These are phyloP conservation scores for Dysdera silvatica DNA, from an alignment of 1,140 invertebrate species.

Conservation along the genomic window DNA sequence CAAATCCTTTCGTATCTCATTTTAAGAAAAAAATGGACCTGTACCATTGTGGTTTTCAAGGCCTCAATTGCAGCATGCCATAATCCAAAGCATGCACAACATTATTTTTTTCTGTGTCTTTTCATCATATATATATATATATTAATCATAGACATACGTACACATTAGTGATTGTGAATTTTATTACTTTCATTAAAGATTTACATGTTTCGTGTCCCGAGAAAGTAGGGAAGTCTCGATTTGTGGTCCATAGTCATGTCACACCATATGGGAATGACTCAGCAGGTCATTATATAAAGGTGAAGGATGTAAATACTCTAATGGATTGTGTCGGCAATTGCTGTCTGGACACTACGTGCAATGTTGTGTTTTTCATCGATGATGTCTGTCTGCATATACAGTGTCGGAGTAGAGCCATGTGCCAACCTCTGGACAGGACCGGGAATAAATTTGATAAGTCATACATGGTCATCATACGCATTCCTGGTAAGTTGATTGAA, in stretches of 20 bases:
- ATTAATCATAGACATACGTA: no score
- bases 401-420: conserved; percentile 60
- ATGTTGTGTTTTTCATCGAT: conserved; percentile 69
- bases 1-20: no score
- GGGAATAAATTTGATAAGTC: conserved; percentile 50
- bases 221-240: no score
- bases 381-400: conserved; percentile 56
- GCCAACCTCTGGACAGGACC: conserved; percentile 55
- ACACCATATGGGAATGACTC: conserved; percentile 19
- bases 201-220: no score
- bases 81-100: no score
- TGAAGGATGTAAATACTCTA: conserved; percentile 49
- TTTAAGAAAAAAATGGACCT: no score
- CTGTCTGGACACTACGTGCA: conserved; percentile 58
- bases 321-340: conserved; percentile 63
- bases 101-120: no score
- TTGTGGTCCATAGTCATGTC: conserved; percentile 3
- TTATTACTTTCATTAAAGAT: no score
- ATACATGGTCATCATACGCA: conserved; percentile 63
- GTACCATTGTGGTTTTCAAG: no score
- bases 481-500: conserved; percentile 19
- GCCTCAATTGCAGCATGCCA: no score
- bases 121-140: no score
- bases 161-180: no score
- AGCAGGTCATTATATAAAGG: conserved; percentile 42